Base-by-base conservation (phyloP, 2,888 invertebrate genomes). In the Agelastica alni region DNA sequence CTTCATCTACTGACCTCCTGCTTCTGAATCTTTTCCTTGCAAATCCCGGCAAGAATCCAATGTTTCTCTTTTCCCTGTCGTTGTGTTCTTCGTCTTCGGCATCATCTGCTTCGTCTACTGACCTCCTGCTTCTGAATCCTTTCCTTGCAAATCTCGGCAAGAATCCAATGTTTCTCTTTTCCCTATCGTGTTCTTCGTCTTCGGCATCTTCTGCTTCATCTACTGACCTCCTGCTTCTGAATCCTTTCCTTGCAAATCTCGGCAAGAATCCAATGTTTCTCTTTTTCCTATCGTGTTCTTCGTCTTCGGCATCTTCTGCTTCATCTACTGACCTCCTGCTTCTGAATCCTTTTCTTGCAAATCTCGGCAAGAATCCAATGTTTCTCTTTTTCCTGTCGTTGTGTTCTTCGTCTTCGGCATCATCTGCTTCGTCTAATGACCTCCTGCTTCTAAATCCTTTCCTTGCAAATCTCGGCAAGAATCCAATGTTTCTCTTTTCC, bases 131-230 rank as follows among this genome's bases (percentile, higher is more conserved):
- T 30, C 58, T 56, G 41, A 56, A 53, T 2, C 55, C 51, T 18
- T 48, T 59, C 12, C 59, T 53, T 3, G 56, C 20, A 26, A 59
- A 61, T 1, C 56, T 31, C 0, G 61, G 61, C 13, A 61, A 31
- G n/a, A 61, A 61, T 1, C 51, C 57, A 28, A 55, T 54, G 14
- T 51, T 60, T 10, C 51, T 55, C 5, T 56, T 51, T 6, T 26
- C 37, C 39, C 48, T 48, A 3, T 41, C 14, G 14, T 43, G 18
- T 7, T 41, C 26, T 9, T 22, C 26, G 3, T 16, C 36, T 2
- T 47, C 28, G 10, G 14, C 17, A 3, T 61, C 54, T 42, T 49
- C 57, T 37, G 36, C 44, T 7, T 51, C 45, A 39, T 55, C 48
- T 36, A 30, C 41, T 13, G 41, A 45, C 22, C 58, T 39, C 17